Percentiles rank a stretch among this genome's conserved stretches.
Evolutionary conservation across 2,113 vertebrate genomes (phyloP).

Genomic region (Anthoscopus minutus): DNA sequence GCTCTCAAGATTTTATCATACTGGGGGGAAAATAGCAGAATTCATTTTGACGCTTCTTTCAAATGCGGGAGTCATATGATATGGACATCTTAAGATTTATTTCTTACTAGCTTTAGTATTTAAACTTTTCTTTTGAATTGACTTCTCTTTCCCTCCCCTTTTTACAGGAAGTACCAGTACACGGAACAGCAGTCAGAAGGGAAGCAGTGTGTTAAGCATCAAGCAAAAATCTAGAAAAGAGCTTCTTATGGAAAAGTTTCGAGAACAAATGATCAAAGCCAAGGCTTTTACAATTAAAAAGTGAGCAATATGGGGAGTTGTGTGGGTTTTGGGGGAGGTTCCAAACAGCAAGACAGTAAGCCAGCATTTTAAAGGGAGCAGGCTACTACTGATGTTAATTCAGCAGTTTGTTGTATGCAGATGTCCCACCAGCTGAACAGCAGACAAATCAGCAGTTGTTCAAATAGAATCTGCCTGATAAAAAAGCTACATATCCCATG

Average conservation of each 20-base stretch:
- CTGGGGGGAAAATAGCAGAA: neutral
- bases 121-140: neutral
- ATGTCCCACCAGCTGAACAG: neutral
- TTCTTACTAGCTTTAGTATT: neutral
- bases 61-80: neutral
- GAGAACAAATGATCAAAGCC: slow-evolving; percentile 87
- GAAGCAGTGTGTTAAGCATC: slow-evolving; percentile 82
- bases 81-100: neutral
- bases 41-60: neutral
- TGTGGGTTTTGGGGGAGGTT: neutral
- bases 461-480: neutral
- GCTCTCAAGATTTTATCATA: neutral
- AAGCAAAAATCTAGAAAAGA: slow-evolving; percentile 87
- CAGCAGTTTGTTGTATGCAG: neutral
- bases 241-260: slow-evolving; percentile 86
- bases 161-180: slow-evolving; percentile 87
- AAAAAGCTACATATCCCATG: neutral
- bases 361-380: neutral
- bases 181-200: slow-evolving; percentile 85
- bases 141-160: neutral
- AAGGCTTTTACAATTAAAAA: slow-evolving; percentile 84
- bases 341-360: neutral
- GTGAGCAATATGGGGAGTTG: slow-evolving; percentile 63
- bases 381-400: neutral
- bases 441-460: neutral